A percentile compares a stretch with the other conserved stretches of the same genome.
phyloP scores from a whole-genome alignment of 2,113 vertebrate species.

The Scortum barcoo region DNA sequence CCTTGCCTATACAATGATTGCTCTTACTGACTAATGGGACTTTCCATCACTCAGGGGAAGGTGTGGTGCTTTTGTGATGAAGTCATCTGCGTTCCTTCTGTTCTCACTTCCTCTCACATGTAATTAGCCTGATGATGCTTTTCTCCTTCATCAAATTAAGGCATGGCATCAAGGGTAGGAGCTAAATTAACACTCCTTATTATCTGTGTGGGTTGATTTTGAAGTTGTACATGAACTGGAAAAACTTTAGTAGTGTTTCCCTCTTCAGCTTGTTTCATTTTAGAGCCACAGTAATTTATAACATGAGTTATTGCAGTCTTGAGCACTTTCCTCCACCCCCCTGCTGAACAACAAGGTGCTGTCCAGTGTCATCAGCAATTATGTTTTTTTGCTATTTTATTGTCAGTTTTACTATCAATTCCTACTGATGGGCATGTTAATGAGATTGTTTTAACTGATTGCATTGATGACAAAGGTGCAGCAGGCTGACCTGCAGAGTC shows the following conservation, averaged over 20 bases:
- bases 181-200: not conserved
- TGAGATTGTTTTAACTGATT: not conserved
- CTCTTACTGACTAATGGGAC: conserved; percentile 25
- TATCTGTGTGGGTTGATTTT: not conserved
- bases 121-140: not conserved
- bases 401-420: not conserved
- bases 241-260: not conserved
- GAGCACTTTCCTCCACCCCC: not conserved
- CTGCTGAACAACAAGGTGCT: not conserved
- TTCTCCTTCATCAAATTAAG: not conserved
- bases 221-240: not conserved
- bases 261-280: not conserved
- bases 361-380: not conserved
- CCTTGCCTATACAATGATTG: not conserved
- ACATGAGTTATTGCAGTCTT: not conserved
- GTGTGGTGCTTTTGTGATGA: conserved; percentile 12
- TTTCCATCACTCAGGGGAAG: conserved; percentile 40
- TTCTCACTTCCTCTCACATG: conserved; percentile 54
- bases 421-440: not conserved
- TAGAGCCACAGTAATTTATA: not conserved
- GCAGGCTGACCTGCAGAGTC: not conserved
- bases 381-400: not conserved
- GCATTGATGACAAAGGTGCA: not conserved
- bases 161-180: not conserved
- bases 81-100: conserved; percentile 1